Conservation (phyloP, 2,113 vertebrate genomes). For the Gadus chalcogrammus region DNA sequence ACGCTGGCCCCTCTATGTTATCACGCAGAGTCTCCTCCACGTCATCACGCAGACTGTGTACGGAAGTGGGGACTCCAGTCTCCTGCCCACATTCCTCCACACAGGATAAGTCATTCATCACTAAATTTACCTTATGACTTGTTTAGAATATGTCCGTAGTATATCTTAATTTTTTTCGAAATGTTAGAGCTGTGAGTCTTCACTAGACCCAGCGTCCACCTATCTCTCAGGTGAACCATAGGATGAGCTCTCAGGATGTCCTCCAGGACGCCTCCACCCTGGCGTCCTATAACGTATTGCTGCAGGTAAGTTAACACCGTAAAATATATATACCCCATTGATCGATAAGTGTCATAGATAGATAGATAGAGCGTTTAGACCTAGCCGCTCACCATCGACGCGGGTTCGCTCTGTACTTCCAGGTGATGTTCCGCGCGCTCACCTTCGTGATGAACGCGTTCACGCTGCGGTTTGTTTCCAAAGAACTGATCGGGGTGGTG, state of each 20-base stretch:
- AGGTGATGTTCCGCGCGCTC: conserved; percentile 88
- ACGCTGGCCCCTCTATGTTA: conserved; percentile 31
- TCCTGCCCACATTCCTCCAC: too few species aligned
- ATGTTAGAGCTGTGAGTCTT: not conserved
- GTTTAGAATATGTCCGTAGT: not conserved
- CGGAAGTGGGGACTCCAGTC: conserved; percentile 48
- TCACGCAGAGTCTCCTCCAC: conserved; percentile 3
- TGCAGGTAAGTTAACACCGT: conserved; percentile 61
- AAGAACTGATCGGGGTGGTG: conserved; percentile 88
- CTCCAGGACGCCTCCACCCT: conserved; percentile 66
- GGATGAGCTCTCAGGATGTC: conserved; percentile 70
- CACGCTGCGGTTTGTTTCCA: conserved; percentile 90
- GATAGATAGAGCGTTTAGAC: too few species aligned
- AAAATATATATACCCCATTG: not conserved
- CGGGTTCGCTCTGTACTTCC: conserved; percentile 18
- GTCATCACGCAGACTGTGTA: conserved; percentile 34
- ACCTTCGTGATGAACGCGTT: conserved; percentile 93
- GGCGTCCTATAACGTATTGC: conserved; percentile 72
- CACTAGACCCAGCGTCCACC: too few species aligned
- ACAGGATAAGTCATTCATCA: too few species aligned
- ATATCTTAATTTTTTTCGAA: not conserved
- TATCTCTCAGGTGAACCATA: conserved; percentile 11
- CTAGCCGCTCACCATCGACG: too few species aligned
- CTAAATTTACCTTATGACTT: too few species aligned
- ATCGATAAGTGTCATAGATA: too few species aligned